phyloP scores from a whole-genome alignment of 1,140 invertebrate species.

The Pygmarrhopalites habei region DNA sequence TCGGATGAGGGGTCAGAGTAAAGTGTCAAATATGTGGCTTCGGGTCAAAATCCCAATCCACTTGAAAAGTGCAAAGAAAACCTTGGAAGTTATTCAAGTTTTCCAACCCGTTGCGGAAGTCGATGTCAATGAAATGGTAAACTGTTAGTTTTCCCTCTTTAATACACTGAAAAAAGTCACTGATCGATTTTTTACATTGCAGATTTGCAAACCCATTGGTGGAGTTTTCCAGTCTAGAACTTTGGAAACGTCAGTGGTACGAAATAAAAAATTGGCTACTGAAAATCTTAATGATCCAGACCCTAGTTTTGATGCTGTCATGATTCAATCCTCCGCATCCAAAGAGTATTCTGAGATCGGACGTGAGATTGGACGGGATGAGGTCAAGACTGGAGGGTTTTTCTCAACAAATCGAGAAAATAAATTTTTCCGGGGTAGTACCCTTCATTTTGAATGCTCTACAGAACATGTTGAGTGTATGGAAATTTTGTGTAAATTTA shows the following conservation, averaged over 20 bases:
- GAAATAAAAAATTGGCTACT: not conserved
- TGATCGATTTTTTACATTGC: too few relatives aligned
- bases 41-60: constrained; percentile 4
- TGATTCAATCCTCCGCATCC: not conserved
- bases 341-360: not conserved
- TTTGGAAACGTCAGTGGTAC: not conserved
- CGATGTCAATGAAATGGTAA: too few relatives aligned
- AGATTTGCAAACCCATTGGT: not conserved
- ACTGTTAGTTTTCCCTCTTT: too few relatives aligned
- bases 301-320: constrained; percentile 7
- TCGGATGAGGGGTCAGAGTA: not conserved
- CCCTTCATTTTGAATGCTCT: not conserved
- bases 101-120: not conserved
- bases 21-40: not conserved
- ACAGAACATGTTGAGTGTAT: constrained; percentile 1
- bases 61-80: not conserved
- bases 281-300: not conserved
- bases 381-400: not conserved
- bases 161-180: too few relatives aligned
- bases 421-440: not conserved
- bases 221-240: not conserved
- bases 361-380: not conserved
- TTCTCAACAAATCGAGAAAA: too few relatives aligned
- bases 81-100: not conserved
- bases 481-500: constrained; percentile 7